Evolutionary conservation across 2,888 invertebrate genomes (phyloP).

Genomic region (Drosophila putrida): DNA sequence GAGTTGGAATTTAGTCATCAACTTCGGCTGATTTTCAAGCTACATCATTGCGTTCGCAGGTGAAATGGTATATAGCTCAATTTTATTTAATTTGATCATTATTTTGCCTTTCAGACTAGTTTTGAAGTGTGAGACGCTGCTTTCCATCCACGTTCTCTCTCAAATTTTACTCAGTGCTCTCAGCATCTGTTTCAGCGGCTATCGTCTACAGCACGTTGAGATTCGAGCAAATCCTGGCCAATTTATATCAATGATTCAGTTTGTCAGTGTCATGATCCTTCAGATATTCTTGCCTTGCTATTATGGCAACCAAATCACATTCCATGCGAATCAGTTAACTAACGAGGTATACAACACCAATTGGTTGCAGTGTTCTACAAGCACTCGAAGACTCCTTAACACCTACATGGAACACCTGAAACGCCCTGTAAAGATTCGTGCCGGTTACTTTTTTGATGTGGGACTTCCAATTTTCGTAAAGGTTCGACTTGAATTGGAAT

Average conservation of each 20-base stretch:
- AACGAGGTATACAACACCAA: conserved; percentile 74
- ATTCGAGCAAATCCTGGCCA: conserved; percentile 59
- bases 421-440: conserved; percentile 65
- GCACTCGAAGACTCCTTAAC: conserved; percentile 63
- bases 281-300: conserved; percentile 83
- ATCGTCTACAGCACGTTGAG: conserved; percentile 65
- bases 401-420: conserved; percentile 81
- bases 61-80: not conserved
- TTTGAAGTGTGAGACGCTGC: conserved; percentile 48
- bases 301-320: conserved; percentile 78
- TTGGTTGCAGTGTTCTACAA: conserved; percentile 65
- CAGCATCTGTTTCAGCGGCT: conserved; percentile 78
- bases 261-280: conserved; percentile 71
- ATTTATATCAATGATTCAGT: conserved; percentile 69
- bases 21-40: conserved; percentile 40
- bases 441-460: conserved; percentile 78
- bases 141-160: conserved; percentile 66
- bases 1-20: conserved; percentile 36
- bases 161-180: conserved; percentile 74
- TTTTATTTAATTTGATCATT: too few relatives aligned
- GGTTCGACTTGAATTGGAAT: conserved; percentile 46
- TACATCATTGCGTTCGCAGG: conserved; percentile 58
- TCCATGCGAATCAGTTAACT: conserved; percentile 66
- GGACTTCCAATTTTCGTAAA: conserved; percentile 80
- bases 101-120: conserved; percentile 40